Conservation (phyloP, 2,113 vertebrate genomes). For the Varanus komodoensis region DNA sequence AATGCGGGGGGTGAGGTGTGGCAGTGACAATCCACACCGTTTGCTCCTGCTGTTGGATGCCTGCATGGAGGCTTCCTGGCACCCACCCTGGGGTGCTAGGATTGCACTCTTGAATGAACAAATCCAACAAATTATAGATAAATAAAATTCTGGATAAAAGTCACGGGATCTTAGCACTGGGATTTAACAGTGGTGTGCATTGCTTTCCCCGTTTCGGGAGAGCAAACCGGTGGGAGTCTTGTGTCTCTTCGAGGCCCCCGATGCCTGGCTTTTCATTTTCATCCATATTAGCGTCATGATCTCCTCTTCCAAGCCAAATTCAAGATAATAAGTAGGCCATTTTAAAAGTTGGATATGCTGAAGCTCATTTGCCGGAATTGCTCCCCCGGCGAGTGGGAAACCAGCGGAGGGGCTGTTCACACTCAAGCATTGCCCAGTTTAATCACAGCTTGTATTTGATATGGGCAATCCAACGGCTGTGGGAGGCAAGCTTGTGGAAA, state of each 20-base stretch:
- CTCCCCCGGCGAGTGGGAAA: background rate
- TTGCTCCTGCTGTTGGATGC: too few species aligned
- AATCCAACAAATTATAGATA: too few species aligned
- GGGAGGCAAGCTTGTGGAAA: background rate
- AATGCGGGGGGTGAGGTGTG: too few species aligned
- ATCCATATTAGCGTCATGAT: background rate
- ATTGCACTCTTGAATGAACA: too few species aligned
- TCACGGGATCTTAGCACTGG: background rate
- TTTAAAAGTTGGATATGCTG: background rate
- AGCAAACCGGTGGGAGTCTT: constrained; percentile 11
- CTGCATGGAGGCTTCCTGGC: too few species aligned
- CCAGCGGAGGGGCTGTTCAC: background rate
- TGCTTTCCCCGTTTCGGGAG: too few species aligned
- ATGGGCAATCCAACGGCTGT: fast-evolving
- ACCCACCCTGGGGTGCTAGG: too few species aligned
- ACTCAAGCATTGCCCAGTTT: background rate
- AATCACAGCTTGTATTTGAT: background rate
- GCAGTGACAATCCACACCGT: too few species aligned
- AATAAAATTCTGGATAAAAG: background rate
- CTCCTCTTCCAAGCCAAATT: too few species aligned
- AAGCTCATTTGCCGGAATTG: background rate
- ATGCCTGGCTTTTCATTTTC: background rate
- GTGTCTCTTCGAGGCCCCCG: background rate
- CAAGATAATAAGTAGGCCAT: background rate
- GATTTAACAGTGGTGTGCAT: background rate